phyloP scores from a whole-genome alignment of 2,113 vertebrate genomes.

The Odocoileus hemionus region DNA sequence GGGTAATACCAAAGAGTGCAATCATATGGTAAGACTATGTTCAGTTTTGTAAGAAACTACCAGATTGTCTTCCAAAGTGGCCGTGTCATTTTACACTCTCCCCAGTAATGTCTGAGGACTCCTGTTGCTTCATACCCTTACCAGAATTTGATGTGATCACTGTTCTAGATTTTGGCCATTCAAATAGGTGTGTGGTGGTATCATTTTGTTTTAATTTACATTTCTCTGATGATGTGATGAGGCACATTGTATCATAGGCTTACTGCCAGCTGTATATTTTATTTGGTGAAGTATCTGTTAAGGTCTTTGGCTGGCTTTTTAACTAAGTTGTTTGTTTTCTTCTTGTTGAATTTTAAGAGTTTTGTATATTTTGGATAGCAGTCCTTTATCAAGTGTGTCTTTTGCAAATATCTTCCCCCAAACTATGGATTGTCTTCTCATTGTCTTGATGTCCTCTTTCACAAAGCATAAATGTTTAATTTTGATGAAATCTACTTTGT shows the following conservation, averaged over 20 bases:
- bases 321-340: not conserved
- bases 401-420: not conserved
- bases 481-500: not conserved
- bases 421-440: not conserved
- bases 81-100: not conserved
- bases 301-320: not conserved
- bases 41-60: not conserved
- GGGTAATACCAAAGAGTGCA: not conserved
- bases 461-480: not conserved
- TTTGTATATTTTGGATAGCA: not conserved
- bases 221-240: not conserved
- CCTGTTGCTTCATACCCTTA: not conserved
- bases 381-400: not conserved
- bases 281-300: not conserved
- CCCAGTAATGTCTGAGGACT: not conserved
- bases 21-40: not conserved
- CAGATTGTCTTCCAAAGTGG: not conserved
- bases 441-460: not conserved
- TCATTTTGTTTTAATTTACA: not conserved
- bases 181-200: not conserved
- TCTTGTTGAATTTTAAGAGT: not conserved
- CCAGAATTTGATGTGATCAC: not conserved
- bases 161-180: not conserved
- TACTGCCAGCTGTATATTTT: not conserved
- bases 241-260: not conserved